Conservation (phyloP, 1,140 invertebrate species). For the Pseudomyrmex sp. region DNA sequence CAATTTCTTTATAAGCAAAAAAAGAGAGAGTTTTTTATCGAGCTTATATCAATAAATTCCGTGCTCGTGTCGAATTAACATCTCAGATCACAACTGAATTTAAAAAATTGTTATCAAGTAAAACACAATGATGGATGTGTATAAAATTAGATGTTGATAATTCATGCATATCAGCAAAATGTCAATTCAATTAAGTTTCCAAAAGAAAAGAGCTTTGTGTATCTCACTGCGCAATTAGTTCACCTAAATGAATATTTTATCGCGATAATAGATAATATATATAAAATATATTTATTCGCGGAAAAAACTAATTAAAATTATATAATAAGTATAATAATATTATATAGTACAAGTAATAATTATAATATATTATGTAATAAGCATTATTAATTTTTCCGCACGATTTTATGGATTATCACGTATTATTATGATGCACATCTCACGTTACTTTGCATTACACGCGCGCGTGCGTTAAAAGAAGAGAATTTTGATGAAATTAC, state of each 20-base stretch:
- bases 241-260: too few species aligned
- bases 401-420: too few species aligned
- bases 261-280: too few species aligned
- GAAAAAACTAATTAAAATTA: neutral
- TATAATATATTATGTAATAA: neutral
- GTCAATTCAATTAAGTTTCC: neutral
- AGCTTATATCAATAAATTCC: constrained; percentile 64
- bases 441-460: too few species aligned
- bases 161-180: constrained; percentile 15
- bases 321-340: neutral
- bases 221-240: neutral
- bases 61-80: constrained; percentile 39
- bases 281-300: too few species aligned
- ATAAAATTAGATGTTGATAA: constrained; percentile 32
- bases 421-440: too few species aligned
- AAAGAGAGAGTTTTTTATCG: constrained; percentile 15
- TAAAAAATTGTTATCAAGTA: constrained; percentile 17
- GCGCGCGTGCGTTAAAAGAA: too few species aligned
- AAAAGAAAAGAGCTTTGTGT: constrained; percentile 6
- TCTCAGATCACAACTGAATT: constrained; percentile 29
- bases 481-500: neutral
- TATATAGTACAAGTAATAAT: neutral
- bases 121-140: constrained; percentile 1
- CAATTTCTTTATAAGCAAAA: constrained; percentile 44
- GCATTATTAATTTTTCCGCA: neutral